Base-by-base conservation (phyloP, 2,888 invertebrate species). In the Leucania comma region DNA sequence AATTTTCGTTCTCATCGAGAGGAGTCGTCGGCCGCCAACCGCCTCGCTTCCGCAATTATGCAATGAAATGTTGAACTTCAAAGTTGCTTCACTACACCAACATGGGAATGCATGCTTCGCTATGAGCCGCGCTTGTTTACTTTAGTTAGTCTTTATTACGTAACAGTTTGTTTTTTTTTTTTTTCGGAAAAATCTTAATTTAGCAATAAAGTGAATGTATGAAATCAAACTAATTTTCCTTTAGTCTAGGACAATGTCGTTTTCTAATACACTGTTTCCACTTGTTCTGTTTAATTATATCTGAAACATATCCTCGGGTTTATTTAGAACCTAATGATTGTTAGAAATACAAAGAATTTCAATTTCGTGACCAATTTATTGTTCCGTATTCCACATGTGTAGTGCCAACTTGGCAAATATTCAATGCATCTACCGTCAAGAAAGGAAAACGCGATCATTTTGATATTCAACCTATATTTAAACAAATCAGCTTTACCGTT, bases 331-430 rank as follows among this genome's bases (percentile, higher is more conserved):
- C 42, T 58, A 38, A 51, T 38, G 29, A 42, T 46, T 62, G 64
- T 63, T 66, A 68, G 42, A 64, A 68, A 56, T 68, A 69, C 68
- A 75, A 74, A 70, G 72, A 82, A 72, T 79, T 75, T 73, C 71
- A 83, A 80, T 81, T 83, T 85, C 82, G 85, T 85, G 77, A 85
- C 80, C 80, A 75, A 82, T 68, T 86, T 83, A 72, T 64, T 77
- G 85, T 90, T 92, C 91, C 91, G 87, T 88, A 87, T 90, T 90
- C 86, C 84, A 88, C 79, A 85, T 84, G 80, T 75, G 78, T 75
- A 81, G 71, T 91, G 92, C 92, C 93, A 93, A 92, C 82, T 93
- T 94, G 93, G 94, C 92, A 93, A 90, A 90, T 90, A 87, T 87
- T 93, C 93, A 93, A 93, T 89, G 83, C 81, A 89, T 78, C 71